These are phyloP conservation scores for Gorsachius magnificus DNA, from an alignment of 2,797 vertebrate genomes.

Conservation along the genomic window DNA sequence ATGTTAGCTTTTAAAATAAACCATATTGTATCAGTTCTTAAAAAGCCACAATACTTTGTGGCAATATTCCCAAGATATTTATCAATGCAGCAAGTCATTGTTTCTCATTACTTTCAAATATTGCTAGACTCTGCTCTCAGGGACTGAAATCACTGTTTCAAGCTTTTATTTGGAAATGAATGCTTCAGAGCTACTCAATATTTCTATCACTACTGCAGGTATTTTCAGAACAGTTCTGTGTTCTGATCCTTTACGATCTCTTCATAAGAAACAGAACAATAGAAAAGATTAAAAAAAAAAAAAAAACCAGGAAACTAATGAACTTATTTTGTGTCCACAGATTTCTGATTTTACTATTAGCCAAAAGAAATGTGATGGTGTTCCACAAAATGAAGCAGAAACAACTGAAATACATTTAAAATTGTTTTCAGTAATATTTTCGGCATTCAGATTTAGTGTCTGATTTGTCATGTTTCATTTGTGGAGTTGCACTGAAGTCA, in stretches of 20 bases:
- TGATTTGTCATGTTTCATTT: background rate
- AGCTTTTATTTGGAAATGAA: background rate
- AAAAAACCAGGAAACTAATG: background rate
- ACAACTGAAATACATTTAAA: background rate
- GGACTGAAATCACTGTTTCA: background rate
- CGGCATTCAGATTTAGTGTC: background rate
- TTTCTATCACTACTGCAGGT: background rate
- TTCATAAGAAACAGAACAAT: background rate
- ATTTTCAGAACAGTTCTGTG: background rate
- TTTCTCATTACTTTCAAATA: conserved; percentile 4
- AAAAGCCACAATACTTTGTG: background rate
- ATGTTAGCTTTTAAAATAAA: background rate
- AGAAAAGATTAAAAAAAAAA: background rate
- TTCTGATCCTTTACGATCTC: background rate
- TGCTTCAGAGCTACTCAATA: background rate
- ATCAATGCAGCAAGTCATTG: background rate
- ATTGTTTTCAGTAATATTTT: background rate
- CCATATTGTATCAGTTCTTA: background rate
- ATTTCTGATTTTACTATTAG: background rate
- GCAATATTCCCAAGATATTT: background rate
- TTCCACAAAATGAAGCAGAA: background rate
- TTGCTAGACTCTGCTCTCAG: background rate
- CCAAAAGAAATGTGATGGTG: background rate
- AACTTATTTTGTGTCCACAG: background rate
- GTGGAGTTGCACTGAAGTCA: background rate